These are phyloP conservation scores for Bombus cullumanus DNA, from an alignment of 1,140 invertebrate genomes.

Conservation along the genomic window DNA sequence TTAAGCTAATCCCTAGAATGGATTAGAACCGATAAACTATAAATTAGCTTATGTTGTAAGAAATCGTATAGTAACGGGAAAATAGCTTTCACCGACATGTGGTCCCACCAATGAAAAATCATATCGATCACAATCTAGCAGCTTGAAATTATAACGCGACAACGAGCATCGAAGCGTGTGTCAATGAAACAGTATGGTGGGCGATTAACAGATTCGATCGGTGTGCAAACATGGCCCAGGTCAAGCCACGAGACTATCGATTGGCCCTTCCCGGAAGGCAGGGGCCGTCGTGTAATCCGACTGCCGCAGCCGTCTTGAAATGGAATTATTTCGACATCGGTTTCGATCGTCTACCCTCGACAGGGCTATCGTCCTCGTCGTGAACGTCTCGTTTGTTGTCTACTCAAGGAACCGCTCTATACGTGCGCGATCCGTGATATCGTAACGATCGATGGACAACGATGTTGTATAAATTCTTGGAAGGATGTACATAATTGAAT, in stretches of 20 bases:
- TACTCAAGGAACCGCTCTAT: not conserved
- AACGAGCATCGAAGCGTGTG: not conserved
- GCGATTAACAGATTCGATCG: constrained; percentile 63
- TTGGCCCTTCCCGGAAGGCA: constrained; percentile 73
- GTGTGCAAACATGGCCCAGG: constrained; percentile 42
- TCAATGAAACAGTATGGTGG: constrained; percentile 36
- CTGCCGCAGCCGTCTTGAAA: constrained; percentile 62
- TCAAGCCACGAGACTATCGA: constrained; percentile 69
- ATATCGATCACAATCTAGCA: not conserved
- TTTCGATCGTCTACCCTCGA: constrained; percentile 62
- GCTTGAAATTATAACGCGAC: not conserved
- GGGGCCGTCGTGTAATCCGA: constrained; percentile 67
- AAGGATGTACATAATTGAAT: not conserved
- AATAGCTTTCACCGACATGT: too few species aligned
- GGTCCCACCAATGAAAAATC: not conserved
- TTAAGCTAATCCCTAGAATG: not conserved
- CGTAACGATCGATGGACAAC: not conserved
- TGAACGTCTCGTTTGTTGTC: constrained; percentile 14
- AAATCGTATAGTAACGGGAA: too few species aligned
- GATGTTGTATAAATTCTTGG: not conserved
- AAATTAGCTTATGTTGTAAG: not conserved
- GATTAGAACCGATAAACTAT: not conserved
- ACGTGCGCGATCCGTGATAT: not conserved
- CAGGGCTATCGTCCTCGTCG: constrained; percentile 42
- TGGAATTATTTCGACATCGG: constrained; percentile 73